Conservation (phyloP, 2,797 vertebrate species). For the Ataeniobius toweri region DNA sequence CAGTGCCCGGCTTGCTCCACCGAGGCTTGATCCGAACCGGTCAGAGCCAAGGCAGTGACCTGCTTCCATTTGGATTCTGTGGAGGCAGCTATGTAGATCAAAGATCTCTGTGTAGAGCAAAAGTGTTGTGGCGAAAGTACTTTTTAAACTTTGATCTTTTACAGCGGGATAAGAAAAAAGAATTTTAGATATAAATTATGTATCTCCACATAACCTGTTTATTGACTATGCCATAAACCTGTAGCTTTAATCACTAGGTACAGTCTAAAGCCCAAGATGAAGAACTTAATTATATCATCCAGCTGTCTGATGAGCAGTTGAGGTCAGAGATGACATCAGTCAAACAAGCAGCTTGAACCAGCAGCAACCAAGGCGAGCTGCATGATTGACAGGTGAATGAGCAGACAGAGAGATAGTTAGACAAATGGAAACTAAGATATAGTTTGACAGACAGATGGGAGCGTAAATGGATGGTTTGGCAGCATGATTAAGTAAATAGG, state of each 20-base stretch:
- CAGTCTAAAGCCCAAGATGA: slow-evolving; percentile 44
- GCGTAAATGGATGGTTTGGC: slow-evolving; percentile 85
- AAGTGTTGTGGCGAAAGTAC: slow-evolving; percentile 12
- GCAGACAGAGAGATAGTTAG: slow-evolving; percentile 81
- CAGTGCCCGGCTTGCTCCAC: slow-evolving; percentile 72
- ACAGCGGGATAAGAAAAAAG: slow-evolving; percentile 8
- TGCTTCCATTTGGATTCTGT: slow-evolving; percentile 69
- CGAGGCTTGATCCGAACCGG: slow-evolving; percentile 67
- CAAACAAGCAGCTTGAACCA: slow-evolving; percentile 46
- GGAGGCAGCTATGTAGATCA: slow-evolving; percentile 55
- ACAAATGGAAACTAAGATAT: slow-evolving; percentile 85
- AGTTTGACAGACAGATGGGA: slow-evolving; percentile 86
- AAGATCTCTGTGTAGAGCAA: slow-evolving; percentile 35
- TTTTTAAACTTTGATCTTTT: slow-evolving; percentile 23
- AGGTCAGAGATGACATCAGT: slow-evolving; percentile 57
- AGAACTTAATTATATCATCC: slow-evolving; percentile 66
- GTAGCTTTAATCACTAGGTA: slow-evolving; percentile 39
- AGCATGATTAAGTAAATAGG: slow-evolving; percentile 86
- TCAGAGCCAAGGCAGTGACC: slow-evolving; percentile 73
- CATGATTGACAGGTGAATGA: slow-evolving; percentile 81
- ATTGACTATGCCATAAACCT: slow-evolving; percentile 9
- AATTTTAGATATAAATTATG: not conserved
- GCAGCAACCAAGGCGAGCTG: slow-evolving; percentile 52
- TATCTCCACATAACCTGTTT: not conserved
- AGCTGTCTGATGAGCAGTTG: slow-evolving; percentile 34